phyloP scores from a whole-genome alignment of 1,140 invertebrate species.

The Linepithema humile region DNA sequence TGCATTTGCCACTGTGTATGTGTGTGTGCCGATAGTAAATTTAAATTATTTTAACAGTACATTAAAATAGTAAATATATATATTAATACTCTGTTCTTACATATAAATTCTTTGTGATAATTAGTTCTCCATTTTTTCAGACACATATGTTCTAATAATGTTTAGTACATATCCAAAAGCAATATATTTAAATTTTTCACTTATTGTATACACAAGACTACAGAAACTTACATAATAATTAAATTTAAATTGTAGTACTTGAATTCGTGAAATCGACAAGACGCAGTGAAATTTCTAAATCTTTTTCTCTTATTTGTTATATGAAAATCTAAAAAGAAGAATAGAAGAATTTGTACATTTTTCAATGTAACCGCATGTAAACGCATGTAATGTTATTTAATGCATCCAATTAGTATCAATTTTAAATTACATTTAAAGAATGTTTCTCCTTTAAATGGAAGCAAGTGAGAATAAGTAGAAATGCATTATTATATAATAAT shows the following conservation, averaged over 20 bases:
- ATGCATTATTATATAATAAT: not conserved
- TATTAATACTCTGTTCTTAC: constrained; percentile 27
- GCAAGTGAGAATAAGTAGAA: constrained; percentile 30
- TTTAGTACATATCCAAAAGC: constrained; percentile 16
- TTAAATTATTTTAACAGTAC: constrained; percentile 45
- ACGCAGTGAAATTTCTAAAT: constrained; percentile 51
- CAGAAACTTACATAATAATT: constrained; percentile 45
- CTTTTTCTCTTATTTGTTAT: constrained; percentile 7
- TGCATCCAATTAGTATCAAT: constrained; percentile 21
- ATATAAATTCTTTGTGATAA: constrained; percentile 42
- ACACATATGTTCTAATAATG: constrained; percentile 23
- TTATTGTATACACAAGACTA: constrained; percentile 53
- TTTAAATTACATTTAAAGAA: not conserved
- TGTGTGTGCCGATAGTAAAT: constrained; percentile 42
- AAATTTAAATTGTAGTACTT: constrained; percentile 45
- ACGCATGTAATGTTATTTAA: constrained; percentile 7
- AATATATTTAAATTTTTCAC: constrained; percentile 20
- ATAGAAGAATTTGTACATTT: not conserved
- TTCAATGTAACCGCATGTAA: not conserved
- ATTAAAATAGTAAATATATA: constrained; percentile 44
- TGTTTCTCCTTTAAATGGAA: constrained; percentile 38
- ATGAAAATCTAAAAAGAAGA: constrained; percentile 5
- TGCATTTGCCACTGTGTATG: constrained; percentile 35
- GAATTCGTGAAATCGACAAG: constrained; percentile 67
- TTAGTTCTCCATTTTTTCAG: constrained; percentile 27